These are phyloP conservation scores for Melierax canorus DNA, from an alignment of 2,113 vertebrate genomes.

Conservation along the genomic window DNA sequence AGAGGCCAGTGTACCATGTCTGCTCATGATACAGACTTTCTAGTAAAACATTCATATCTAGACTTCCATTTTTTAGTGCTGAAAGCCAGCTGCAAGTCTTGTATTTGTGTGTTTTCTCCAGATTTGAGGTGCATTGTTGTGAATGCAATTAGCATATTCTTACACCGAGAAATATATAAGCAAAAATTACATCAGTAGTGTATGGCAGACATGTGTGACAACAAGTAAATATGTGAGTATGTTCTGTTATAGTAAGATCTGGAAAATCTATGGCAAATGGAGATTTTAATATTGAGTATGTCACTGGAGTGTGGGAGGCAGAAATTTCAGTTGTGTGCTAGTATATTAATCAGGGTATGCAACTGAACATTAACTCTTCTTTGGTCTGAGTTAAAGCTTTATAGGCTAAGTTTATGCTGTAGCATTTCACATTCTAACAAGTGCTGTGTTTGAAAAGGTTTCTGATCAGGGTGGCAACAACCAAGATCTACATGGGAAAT, in stretches of 20 bases:
- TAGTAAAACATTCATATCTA: not conserved
- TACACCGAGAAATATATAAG: not conserved
- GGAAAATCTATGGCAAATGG: not conserved
- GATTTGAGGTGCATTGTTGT: not conserved
- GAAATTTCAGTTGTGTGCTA: not conserved
- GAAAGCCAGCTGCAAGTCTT: not conserved
- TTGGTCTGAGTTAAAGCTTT: not conserved
- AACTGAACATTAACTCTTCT: not conserved
- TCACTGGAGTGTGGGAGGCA: not conserved
- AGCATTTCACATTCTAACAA: not conserved
- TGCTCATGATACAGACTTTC: not conserved
- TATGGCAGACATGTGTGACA: not conserved
- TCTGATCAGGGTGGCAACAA: not conserved
- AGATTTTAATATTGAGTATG: not conserved
- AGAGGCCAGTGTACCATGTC: not conserved
- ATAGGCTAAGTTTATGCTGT: not conserved
- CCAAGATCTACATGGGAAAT: not conserved
- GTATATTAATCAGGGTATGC: not conserved
- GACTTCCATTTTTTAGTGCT: not conserved
- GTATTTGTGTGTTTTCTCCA: not conserved
- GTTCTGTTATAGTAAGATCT: not conserved
- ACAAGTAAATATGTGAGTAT: not conserved
- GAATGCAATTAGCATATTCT: not conserved
- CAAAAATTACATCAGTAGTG: not conserved
- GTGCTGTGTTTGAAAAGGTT: not conserved